A percentile compares a stretch with the other conserved stretches of the same genome.
Conservation (phyloP, 2,113 vertebrate species). For the Collichthys lucidus region DNA sequence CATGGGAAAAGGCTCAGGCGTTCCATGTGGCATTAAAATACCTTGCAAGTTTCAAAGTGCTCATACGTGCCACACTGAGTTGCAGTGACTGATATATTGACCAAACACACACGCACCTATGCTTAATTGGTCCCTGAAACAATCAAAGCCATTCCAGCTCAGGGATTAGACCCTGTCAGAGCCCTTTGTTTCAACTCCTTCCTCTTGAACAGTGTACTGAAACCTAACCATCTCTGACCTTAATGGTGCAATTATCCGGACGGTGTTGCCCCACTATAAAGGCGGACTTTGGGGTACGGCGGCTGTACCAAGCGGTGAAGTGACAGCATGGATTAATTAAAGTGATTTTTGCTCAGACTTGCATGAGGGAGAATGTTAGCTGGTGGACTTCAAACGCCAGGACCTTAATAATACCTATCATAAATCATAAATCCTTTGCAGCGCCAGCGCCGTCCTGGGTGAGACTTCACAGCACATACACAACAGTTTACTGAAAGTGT, state of each 20-base stretch:
- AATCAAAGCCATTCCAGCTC: slow-evolving; percentile 71
- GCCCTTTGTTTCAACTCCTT: slow-evolving; percentile 72
- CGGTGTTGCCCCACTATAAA: slow-evolving; percentile 30
- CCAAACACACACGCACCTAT: slow-evolving; percentile 61
- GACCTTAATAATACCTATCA: slow-evolving; percentile 12
- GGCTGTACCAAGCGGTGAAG: slow-evolving; percentile 48
- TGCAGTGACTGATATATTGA: slow-evolving; percentile 50
- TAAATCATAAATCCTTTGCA: slow-evolving; percentile 17
- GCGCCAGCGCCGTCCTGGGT: background rate
- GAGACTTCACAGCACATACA: slow-evolving; percentile 14
- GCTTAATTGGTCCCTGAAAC: slow-evolving; percentile 57
- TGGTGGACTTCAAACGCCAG: slow-evolving; percentile 58
- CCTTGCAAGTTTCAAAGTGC: slow-evolving; percentile 28
- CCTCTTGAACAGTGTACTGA: slow-evolving; percentile 67
- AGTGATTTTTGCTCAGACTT: slow-evolving; percentile 58
- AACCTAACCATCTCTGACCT: slow-evolving; percentile 64
- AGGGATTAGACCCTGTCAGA: slow-evolving; percentile 64
- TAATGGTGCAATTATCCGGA: slow-evolving; percentile 67
- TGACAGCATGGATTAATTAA: slow-evolving; percentile 67
- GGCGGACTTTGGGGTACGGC: slow-evolving; percentile 17
- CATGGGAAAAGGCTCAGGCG: slow-evolving; percentile 26
- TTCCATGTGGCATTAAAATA: slow-evolving; percentile 39
- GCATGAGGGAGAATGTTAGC: slow-evolving; percentile 40
- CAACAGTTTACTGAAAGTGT: background rate
- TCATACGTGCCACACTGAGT: slow-evolving; percentile 36